These are phyloP conservation scores for Psittacula cyanocephala DNA, from an alignment of 2,113 vertebrate genomes.

Conservation along the genomic window DNA sequence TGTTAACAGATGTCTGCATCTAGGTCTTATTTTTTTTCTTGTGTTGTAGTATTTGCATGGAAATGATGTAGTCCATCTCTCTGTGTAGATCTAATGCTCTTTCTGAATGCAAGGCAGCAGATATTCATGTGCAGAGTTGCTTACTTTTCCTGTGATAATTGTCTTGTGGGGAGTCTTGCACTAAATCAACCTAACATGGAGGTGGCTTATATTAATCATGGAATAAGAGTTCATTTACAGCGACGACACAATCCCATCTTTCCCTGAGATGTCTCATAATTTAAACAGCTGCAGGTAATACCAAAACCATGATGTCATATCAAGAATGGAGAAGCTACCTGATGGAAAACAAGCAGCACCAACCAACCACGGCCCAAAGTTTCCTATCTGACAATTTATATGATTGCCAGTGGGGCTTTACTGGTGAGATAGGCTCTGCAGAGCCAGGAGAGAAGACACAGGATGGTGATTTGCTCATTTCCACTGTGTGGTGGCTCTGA, in stretches of 20 bases:
- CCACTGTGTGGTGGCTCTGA: not conserved
- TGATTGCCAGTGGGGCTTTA: not conserved
- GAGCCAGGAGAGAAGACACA: not conserved
- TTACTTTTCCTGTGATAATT: not conserved
- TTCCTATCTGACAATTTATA: not conserved
- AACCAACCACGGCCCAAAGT: not conserved
- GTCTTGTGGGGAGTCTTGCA: not conserved
- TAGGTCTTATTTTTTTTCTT: not conserved
- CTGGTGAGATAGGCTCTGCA: not conserved
- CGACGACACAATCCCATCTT: not conserved
- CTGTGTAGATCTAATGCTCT: not conserved
- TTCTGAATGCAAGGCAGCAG: not conserved
- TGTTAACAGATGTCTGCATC: conserved; percentile 10
- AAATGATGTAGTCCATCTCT: not conserved
- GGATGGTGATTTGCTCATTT: not conserved
- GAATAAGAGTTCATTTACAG: not conserved
- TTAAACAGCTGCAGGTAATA: not conserved
- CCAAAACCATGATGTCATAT: not conserved
- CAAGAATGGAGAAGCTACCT: not conserved
- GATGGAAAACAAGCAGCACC: not conserved
- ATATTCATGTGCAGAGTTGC: not conserved
- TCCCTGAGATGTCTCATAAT: not conserved
- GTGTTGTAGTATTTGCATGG: not conserved
- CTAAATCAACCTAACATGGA: not conserved
- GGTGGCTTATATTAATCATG: not conserved